Percentiles rank a stretch among this genome's conserved stretches.
Evolutionary conservation across 1,140 invertebrate genomes (phyloP).

Genomic region (Drosophila punjabiensis): DNA sequence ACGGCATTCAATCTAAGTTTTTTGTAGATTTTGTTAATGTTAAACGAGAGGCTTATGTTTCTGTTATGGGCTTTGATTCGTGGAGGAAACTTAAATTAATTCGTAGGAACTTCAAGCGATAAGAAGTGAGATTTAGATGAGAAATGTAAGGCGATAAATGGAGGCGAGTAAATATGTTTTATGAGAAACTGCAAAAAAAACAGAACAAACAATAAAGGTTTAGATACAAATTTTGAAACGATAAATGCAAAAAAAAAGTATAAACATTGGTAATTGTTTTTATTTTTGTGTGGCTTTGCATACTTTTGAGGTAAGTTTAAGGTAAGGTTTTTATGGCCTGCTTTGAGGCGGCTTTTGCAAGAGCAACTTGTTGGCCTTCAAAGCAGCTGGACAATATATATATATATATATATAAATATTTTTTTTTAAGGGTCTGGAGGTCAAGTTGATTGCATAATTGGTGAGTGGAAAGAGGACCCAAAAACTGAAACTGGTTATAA

Average conservation of each 20-base stretch:
- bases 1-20: slow-evolving; percentile 31
- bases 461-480: slow-evolving; percentile 15
- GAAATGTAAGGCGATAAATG: slow-evolving; percentile 15
- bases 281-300: not conserved
- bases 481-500: slow-evolving; percentile 7
- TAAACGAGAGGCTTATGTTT: slow-evolving; percentile 20
- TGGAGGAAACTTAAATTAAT: slow-evolving; percentile 30
- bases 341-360: not conserved
- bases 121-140: slow-evolving; percentile 31
- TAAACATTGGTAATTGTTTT: slow-evolving; percentile 4
- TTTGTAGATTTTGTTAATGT: slow-evolving; percentile 43
- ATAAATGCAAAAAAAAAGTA: slow-evolving; percentile 73
- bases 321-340: not conserved
- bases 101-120: slow-evolving; percentile 34
- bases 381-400: slow-evolving; percentile 17
- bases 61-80: slow-evolving; percentile 33
- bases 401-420: too few relatives aligned
- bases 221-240: slow-evolving; percentile 85
- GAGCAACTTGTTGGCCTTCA: slow-evolving; percentile 25
- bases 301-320: slow-evolving; percentile 1
- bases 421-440: slow-evolving; percentile 16
- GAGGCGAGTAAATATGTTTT: slow-evolving; percentile 61
- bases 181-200: slow-evolving; percentile 74
- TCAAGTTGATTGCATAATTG: slow-evolving; percentile 46
- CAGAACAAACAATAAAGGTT: slow-evolving; percentile 84